Percentiles rank a stretch among this genome's conserved stretches.
These are phyloP conservation scores for Desmophyllum pertusum DNA, from an alignment of 92 coral and sea anemone species.

Conservation along the genomic window DNA sequence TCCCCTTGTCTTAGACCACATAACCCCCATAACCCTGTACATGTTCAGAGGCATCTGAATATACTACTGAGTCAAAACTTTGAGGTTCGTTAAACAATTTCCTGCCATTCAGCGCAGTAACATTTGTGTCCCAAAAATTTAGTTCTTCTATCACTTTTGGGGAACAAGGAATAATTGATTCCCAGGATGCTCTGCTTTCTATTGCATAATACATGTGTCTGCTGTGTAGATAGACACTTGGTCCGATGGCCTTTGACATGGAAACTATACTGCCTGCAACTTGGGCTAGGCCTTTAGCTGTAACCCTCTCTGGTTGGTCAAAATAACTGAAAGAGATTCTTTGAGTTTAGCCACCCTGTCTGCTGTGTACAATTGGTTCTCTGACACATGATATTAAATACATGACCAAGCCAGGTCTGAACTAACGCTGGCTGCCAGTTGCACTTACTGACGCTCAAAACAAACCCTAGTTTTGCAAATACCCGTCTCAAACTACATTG, in stretches of 20 bases:
- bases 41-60: slow-evolving; percentile 58
- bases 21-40: slow-evolving; percentile 60
- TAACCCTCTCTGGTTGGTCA: slow-evolving; percentile 33
- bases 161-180: slow-evolving; percentile 4
- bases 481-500: no score
- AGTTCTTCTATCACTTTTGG: slow-evolving; percentile 16
- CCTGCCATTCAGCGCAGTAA: slow-evolving; percentile 44
- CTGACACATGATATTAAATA: neutral
- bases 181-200: slow-evolving; percentile 49
- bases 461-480: no score
- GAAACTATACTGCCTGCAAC: slow-evolving; percentile 54
- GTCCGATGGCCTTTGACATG: slow-evolving; percentile 40
- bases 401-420: neutral
- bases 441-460: neutral
- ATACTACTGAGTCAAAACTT: slow-evolving; percentile 47
- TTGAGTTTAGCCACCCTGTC: slow-evolving; percentile 39
- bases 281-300: slow-evolving; percentile 52
- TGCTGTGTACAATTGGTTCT: slow-evolving; percentile 19
- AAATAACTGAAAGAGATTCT: slow-evolving; percentile 1
- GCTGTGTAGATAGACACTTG: slow-evolving; percentile 36
- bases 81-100: slow-evolving; percentile 33
- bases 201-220: slow-evolving; percentile 55
- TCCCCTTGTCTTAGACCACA: slow-evolving; percentile 24
- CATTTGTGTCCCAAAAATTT: slow-evolving; percentile 26
- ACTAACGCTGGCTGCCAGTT: neutral